Conservation (phyloP, 1,140 invertebrate genomes). For the Ericerus pela region DNA sequence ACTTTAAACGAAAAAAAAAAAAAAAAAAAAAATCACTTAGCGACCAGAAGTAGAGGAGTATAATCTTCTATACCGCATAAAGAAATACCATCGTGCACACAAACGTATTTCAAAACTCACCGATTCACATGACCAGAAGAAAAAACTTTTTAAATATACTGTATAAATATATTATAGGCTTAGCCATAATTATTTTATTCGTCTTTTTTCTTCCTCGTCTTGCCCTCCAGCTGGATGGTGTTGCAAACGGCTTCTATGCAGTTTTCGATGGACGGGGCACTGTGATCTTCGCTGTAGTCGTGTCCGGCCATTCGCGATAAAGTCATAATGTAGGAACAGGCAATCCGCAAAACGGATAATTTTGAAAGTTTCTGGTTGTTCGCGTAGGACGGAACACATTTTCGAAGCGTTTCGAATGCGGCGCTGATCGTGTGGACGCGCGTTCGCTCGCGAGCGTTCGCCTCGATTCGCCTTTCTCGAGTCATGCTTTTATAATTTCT, state of each 20-base stretch:
- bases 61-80: no score
- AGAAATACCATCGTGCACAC: no score
- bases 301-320: constrained; percentile 50
- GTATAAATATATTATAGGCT: no score
- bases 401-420: constrained; percentile 75
- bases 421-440: constrained; percentile 89
- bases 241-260: constrained; percentile 72
- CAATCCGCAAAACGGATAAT: constrained; percentile 76
- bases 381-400: constrained; percentile 73
- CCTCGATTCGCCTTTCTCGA: constrained; percentile 74
- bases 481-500: constrained; percentile 94
- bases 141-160: no score
- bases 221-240: constrained; percentile 83
- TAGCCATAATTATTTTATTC: constrained; percentile 38
- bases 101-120: no score
- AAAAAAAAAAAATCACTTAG: no score
- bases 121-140: no score
- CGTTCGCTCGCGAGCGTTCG: constrained; percentile 80
- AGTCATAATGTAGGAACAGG: constrained; percentile 78
- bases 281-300: constrained; percentile 38
- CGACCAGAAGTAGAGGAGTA: no score
- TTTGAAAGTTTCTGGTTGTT: constrained; percentile 87
- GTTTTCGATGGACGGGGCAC: constrained; percentile 41
- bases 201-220: constrained; percentile 70
- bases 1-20: no score